phyloP scores from a whole-genome alignment of 2,113 vertebrate species.

The Mesoclemmys tuberculata region DNA sequence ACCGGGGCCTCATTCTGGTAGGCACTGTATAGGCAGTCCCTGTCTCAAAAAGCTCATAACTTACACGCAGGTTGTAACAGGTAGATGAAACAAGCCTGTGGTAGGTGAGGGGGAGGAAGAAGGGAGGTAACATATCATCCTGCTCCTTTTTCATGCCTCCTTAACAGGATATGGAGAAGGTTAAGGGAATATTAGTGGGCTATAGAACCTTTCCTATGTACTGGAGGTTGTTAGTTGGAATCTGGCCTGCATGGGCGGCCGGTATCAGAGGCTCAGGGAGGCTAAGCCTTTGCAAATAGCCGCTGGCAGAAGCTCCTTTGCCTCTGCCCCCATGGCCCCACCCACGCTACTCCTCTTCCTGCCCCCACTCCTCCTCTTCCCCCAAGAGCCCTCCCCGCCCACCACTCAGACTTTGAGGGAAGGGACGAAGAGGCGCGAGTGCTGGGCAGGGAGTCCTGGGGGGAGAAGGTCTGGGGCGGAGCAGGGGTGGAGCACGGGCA shows the following conservation, averaged over 20 bases:
- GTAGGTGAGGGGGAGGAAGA: neutral
- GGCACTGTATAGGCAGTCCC: rapidly evolving
- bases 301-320: too few species aligned
- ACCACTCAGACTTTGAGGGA: too few species aligned
- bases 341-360: too few species aligned
- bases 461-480: too few species aligned
- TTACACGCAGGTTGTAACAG: neutral
- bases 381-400: rapidly evolving
- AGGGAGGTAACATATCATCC: neutral
- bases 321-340: too few species aligned
- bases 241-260: too few species aligned
- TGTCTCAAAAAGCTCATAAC: neutral
- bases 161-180: neutral
- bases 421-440: too few species aligned
- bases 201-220: neutral
- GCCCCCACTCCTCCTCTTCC: too few species aligned
- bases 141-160: neutral
- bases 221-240: neutral
- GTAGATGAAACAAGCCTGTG: neutral
- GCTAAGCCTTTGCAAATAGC: too few species aligned
- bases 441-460: too few species aligned
- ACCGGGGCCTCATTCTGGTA: rapidly evolving
- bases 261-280: too few species aligned
- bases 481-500: too few species aligned
- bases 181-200: neutral